A percentile compares a stretch with the other conserved stretches of the same genome.
Conservation (phyloP, 92 coral and sea anemone species). For the Metridium senile region DNA sequence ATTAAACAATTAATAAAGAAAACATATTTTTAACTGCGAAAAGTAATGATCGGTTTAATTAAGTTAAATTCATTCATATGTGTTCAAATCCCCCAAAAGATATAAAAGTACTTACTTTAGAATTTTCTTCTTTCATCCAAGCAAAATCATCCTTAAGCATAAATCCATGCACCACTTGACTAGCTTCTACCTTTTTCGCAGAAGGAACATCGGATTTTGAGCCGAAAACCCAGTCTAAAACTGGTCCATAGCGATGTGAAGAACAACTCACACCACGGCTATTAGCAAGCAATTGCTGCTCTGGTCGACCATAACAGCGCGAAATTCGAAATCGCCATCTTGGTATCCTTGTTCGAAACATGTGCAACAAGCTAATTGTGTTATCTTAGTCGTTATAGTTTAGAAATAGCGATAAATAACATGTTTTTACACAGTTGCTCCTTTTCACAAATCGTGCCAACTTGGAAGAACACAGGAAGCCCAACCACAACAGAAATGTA, state of each 20-base stretch:
- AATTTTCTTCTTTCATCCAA: conserved; percentile 70
- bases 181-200: conserved; percentile 44
- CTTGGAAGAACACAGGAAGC: conserved; percentile 7
- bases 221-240: conserved; percentile 52
- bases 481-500: not conserved
- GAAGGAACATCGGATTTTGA: conserved; percentile 50
- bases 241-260: conserved; percentile 20
- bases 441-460: not conserved
- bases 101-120: conserved; percentile 43
- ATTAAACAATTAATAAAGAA: not conserved
- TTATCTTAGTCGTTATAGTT: not conserved
- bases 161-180: conserved; percentile 65
- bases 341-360: conserved; percentile 23
- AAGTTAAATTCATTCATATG: no score
- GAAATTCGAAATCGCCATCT: conserved; percentile 52
- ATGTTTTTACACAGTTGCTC: not conserved
- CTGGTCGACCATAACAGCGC: conserved; percentile 34
- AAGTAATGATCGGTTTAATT: not conserved
- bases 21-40: not conserved
- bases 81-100: not conserved
- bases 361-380: conserved; percentile 6
- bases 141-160: conserved; percentile 72
- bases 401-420: not conserved
- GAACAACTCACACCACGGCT: conserved; percentile 9
- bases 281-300: no score